These are phyloP conservation scores for Rhyacophila evoluta DNA, from an alignment of 2,888 invertebrate species.

Conservation along the genomic window DNA sequence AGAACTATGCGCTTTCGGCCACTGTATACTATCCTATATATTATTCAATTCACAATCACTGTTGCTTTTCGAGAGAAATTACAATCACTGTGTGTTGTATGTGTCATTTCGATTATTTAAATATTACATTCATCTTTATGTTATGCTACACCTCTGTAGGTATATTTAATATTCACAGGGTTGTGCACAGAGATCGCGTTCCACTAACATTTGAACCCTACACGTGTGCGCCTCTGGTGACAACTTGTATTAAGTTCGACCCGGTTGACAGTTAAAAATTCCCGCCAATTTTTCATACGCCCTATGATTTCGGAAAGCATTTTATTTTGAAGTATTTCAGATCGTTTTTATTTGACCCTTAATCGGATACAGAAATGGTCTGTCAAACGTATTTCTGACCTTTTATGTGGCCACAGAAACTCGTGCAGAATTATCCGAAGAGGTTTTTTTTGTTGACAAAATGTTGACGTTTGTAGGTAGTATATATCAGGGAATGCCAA, in stretches of 20 bases:
- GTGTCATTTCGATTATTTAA: no score
- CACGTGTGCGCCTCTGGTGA: background rate
- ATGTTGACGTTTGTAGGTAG: no score
- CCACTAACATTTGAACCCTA: background rate
- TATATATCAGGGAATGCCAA: no score
- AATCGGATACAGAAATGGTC: background rate
- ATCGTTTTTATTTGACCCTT: background rate
- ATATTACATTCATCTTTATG: no score
- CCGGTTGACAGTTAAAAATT: slow-evolving; percentile 12
- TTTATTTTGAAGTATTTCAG: background rate
- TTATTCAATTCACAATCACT: no score
- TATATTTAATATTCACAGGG: no score
- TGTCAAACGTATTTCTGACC: background rate
- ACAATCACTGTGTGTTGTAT: no score
- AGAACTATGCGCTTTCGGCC: no score
- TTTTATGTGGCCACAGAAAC: background rate
- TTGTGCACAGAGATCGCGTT: background rate
- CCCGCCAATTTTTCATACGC: background rate
- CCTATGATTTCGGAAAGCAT: background rate
- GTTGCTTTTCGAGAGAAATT: no score
- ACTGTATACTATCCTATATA: no score
- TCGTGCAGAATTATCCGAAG: background rate
- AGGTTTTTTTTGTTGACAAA: background rate
- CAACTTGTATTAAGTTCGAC: background rate
- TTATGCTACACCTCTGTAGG: no score